Base-by-base conservation (phyloP, 2,797 vertebrate genomes). In the Anabacerthia variegaticeps region DNA sequence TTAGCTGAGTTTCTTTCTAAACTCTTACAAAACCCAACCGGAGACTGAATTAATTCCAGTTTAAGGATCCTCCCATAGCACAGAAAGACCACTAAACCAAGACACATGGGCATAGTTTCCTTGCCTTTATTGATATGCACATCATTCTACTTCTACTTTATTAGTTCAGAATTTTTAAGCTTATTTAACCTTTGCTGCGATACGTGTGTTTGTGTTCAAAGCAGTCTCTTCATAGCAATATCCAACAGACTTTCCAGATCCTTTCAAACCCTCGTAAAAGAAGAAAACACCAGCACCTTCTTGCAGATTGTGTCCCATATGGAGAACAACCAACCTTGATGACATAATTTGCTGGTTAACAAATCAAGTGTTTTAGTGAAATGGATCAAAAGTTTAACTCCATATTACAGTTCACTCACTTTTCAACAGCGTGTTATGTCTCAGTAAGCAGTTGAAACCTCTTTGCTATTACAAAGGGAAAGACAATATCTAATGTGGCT, bases 1-100 rank as follows among this genome's bases (percentile, higher is more conserved):
- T 88, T 85, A 86, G 37, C 43, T 65, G 46, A 75, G 34, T 88
- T 95, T 95, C 92, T 97, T 94, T 94, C 68, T 85, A 78, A 97
- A 92, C 41, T 49, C 67, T 77, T 94, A 65, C 87, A 93, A 94
- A 97, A 94, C 68, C 72, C 88, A 92, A 59, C 59, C 28, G 69
- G 43, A 88, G 34, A 49, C 24, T 71, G 37, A 81, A 75, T 85
- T 90, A 2, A 13, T 72, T 65, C 30, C 34, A 61, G 4, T 49
- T 88, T 46, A 68, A 63, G 11, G 37, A 75, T 71, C 54, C 8
- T 75, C 36, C 59, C 39, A 48, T 36, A 90, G 13, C 66, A 74
- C 41, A 81, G 62, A 54, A 87, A 39, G 27, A 74, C 24, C 22
- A 15, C 34, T 56, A 77, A 80, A 54, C 52, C 58, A 74, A 74